A percentile compares a stretch with the other conserved stretches of the same genome.
Conservation (phyloP, 92 coral and sea anemone genomes). For the Blastomussa wellsi region DNA sequence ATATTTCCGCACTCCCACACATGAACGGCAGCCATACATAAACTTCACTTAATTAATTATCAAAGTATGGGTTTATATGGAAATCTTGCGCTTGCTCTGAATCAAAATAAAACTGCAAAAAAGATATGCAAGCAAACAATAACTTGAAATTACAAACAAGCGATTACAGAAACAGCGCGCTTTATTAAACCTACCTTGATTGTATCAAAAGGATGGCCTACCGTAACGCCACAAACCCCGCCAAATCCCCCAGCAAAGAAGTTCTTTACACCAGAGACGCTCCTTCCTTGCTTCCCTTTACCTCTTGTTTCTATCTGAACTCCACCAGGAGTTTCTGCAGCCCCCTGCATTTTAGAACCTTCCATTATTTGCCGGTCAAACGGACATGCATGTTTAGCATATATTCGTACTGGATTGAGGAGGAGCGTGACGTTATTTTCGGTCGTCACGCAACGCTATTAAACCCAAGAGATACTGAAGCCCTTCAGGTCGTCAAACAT, state of each 20-base stretch:
- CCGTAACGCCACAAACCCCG: slow-evolving; percentile 4
- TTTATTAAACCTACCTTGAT: slow-evolving; percentile 10
- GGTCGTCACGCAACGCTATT: background rate
- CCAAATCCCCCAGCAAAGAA: slow-evolving; percentile 37
- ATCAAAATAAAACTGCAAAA: background rate
- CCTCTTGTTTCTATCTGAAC: slow-evolving; percentile 20
- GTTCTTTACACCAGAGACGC: slow-evolving; percentile 25
- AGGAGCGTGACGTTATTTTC: background rate
- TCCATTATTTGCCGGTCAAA: slow-evolving; percentile 18
- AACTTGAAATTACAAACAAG: background rate
- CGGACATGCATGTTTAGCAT: background rate
- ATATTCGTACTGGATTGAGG: too few species aligned
- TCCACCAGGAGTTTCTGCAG: background rate
- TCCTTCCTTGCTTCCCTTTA: slow-evolving; percentile 18
- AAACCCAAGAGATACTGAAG: too few species aligned
- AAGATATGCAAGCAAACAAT: background rate
- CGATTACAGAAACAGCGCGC: background rate
- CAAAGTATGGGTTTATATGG: background rate
- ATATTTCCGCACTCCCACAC: background rate
- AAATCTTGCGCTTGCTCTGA: background rate
- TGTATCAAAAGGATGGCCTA: slow-evolving; percentile 40
- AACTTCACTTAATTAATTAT: too few species aligned
- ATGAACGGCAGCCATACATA: too few species aligned
- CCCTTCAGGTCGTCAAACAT: too few species aligned
- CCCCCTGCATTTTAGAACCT: slow-evolving; percentile 7